Base-by-base conservation (phyloP, 2,888 invertebrate genomes). In the Allolobophora icterica region DNA sequence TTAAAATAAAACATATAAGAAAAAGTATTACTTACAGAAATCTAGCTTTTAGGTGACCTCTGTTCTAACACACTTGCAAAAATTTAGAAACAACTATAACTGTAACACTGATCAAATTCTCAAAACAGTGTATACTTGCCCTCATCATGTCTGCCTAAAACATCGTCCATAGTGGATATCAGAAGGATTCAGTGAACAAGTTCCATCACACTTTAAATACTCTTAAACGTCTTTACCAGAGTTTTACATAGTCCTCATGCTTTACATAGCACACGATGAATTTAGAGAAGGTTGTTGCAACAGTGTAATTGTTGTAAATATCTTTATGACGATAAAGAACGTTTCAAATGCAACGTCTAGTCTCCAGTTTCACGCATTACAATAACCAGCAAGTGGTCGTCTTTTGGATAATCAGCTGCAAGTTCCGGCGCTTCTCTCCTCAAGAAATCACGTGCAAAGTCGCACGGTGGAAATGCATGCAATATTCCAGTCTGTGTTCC, bases 401-500 rank as follows among this genome's bases (percentile, higher is more conserved):
- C 98, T 95, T 98, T 98, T 92, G 97, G 97, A 93, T 98, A 98
- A 93, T 98, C 98, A 38, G 93, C 91, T 35, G 97, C 97, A 91
- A 99, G 96, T 94, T 97, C 98, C 92, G 98, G 98, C 94, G 98
- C 98, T 92, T 98, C 97, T 93, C 98, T 97, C 95, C 98, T 97
- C 89, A 99, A 96, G 90, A 98, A 96, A 93, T 98, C 98, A 33
- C 98, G 97, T 84, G 98, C 98, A 95, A 99, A 99, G 91, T 97
- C 97, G 96, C 99, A 99, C 33, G 98, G 99, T 92, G 99, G 99
- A 95, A 99, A 99, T 89, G 99, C 98, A 95, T 99, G 99, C 83
- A 99, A 96, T 15, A 99, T 98, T 52, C 98, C 99, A 84, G 94
- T 98, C 3, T 97, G 97, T 8, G 71, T 15, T 19, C 83, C 83